These are phyloP conservation scores for Falcaria lacertinaria DNA, from an alignment of 2,888 invertebrate genomes.

Conservation along the genomic window DNA sequence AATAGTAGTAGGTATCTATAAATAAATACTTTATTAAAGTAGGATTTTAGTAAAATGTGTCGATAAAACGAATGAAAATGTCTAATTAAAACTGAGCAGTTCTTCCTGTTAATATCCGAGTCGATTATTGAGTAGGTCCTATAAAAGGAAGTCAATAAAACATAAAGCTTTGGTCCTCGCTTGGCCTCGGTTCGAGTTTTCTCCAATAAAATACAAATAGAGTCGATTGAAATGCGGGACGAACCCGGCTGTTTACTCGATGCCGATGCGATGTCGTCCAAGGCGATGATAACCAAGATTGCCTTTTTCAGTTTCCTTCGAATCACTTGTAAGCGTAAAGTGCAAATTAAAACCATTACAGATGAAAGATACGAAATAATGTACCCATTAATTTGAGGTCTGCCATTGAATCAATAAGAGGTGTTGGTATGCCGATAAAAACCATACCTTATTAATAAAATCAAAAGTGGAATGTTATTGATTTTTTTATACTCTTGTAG, in stretches of 20 bases:
- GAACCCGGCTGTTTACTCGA: constrained; percentile 64
- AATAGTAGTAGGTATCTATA: too few species aligned
- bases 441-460: not conserved
- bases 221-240: constrained; percentile 75
- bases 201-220: constrained; percentile 75
- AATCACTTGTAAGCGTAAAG: constrained; percentile 65
- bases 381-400: too few species aligned
- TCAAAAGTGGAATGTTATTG: too few species aligned
- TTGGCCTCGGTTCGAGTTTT: constrained; percentile 45
- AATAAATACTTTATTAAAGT: too few species aligned
- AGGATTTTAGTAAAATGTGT: too few species aligned
- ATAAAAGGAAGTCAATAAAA: constrained; percentile 67
- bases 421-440: too few species aligned
- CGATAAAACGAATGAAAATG: not conserved
- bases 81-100: constrained; percentile 36
- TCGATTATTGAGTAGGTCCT: constrained; percentile 45
- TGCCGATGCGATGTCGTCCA: constrained; percentile 45
- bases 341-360: constrained; percentile 57
- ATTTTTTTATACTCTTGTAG: not conserved
- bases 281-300: constrained; percentile 67
- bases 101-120: constrained; percentile 39
- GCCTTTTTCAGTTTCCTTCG: constrained; percentile 66
- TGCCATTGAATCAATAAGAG: too few species aligned
- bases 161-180: constrained; percentile 54
- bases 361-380: too few species aligned